Evolutionary conservation across 2,888 invertebrate genomes (phyloP), one percentile per base, ranked within the genome.

Genomic region (Drosophila mercatorum): DNA sequence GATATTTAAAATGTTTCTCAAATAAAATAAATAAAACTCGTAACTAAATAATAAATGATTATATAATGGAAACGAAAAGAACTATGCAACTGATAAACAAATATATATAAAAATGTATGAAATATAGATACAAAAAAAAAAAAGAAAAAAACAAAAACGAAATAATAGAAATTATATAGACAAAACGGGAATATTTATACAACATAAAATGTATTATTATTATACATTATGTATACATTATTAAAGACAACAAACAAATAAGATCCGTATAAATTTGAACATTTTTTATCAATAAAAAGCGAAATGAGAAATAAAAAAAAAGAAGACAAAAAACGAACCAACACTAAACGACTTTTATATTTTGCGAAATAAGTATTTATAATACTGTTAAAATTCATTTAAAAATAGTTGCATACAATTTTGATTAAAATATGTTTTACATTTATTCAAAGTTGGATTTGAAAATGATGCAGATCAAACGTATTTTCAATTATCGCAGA

Each of bases 251-350:
- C 38, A 75, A 68, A 31, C 34, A 59, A 68, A 56, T 66, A 77
- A 60, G 56, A 79, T 69, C 68, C 85, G 57, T 74, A 85, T 88
- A 88, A 85, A 88, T 80, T 84, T 88, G 83, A 88, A 87, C 80
- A 85, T 89, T 86, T 86, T 86, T 86, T 86, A 86, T 89, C 77
- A 86, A 84, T 83, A 80, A 86, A 84, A 87, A 73, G 59, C 63
- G 74, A 83, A 79, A 70, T 44, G 53, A 68, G 78, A 86, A 67
- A 62, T 38, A 59, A 65, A 56, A 76, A 81, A 40, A 55, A 68
- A 52, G 26, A 65, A 38, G 2, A 34, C 8, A 34, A 74, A 70
- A 66, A 71, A 71, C 34, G 55, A 79, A 78, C 34, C 63, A 68
- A 58, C 22, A 58, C 7, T 14, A 2, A 53, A 61, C 28, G 7